Conservation (phyloP, 2,113 vertebrate species). For the Xenopus borealis region DNA sequence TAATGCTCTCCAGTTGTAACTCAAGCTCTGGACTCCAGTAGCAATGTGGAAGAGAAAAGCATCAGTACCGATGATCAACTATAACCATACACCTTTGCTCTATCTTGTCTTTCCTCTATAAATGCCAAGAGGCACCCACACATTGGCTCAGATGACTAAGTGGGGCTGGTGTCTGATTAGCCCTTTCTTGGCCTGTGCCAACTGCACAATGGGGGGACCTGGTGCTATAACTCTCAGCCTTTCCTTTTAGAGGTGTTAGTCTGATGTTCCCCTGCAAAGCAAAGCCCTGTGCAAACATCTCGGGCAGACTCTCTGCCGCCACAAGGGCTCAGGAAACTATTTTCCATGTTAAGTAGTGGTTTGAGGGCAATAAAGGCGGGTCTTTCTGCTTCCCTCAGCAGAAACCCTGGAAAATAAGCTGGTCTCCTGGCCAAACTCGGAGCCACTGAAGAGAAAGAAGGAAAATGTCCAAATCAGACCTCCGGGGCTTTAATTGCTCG, state of each 20-base stretch:
- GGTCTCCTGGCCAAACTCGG: constrained; percentile 17
- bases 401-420: constrained; percentile 17
- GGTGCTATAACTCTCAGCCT: neutral
- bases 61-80: too few species aligned
- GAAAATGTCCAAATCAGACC: constrained; percentile 12
- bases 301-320: constrained; percentile 28
- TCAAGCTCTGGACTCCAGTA: too few species aligned
- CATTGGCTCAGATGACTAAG: too few species aligned
- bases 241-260: constrained; percentile 6
- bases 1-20: too few species aligned
- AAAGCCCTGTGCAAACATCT: constrained; percentile 22
- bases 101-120: neutral
- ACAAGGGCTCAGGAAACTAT: constrained; percentile 27
- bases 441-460: constrained; percentile 19
- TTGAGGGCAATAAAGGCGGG: constrained; percentile 36
- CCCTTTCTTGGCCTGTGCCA: too few species aligned
- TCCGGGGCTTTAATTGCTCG: constrained; percentile 23
- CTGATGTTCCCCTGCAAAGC: constrained; percentile 1
- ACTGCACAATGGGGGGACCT: too few species aligned
- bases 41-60: too few species aligned
- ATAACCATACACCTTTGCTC: neutral
- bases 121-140: neutral
- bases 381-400: constrained; percentile 44
- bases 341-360: constrained; percentile 32
- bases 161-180: too few species aligned